Conservation (phyloP, 2,888 invertebrate genomes). For the Conus canariensis region DNA sequence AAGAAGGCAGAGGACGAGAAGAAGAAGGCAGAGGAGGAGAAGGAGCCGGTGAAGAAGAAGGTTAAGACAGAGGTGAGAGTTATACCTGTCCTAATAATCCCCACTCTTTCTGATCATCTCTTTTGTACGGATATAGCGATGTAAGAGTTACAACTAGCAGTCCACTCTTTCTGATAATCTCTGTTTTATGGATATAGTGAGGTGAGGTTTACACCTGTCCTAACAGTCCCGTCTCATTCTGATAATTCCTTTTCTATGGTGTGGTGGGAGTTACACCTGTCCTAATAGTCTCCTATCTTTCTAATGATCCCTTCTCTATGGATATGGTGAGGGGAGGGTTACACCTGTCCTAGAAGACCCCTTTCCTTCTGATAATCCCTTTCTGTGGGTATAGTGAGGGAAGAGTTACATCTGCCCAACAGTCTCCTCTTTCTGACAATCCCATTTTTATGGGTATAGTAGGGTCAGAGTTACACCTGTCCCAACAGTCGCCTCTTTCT, state of each 20-base stretch:
- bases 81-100: background rate
- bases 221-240: background rate
- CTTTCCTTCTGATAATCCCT: too few relatives aligned
- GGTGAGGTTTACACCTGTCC: background rate
- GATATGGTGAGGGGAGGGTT: slow-evolving; percentile 3
- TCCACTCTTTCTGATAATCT: too few relatives aligned
- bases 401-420: background rate
- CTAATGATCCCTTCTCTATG: too few relatives aligned
- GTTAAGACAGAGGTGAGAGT: slow-evolving; percentile 24
- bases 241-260: too few relatives aligned
- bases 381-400: background rate
- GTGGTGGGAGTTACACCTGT: too few relatives aligned
- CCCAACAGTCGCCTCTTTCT: too few relatives aligned
- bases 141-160: too few relatives aligned
- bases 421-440: background rate
- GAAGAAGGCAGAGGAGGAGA: slow-evolving; percentile 50
- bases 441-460: too few relatives aligned
- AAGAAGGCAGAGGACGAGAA: slow-evolving; percentile 53
- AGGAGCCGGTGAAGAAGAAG: slow-evolving; percentile 33
- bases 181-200: background rate
- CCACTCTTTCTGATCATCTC: background rate
- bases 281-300: too few relatives aligned
- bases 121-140: too few relatives aligned
- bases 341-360: too few relatives aligned
- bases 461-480: too few relatives aligned